These are phyloP conservation scores for Sebastes iracundus DNA, from an alignment of 2,797 vertebrate species.

Conservation along the genomic window DNA sequence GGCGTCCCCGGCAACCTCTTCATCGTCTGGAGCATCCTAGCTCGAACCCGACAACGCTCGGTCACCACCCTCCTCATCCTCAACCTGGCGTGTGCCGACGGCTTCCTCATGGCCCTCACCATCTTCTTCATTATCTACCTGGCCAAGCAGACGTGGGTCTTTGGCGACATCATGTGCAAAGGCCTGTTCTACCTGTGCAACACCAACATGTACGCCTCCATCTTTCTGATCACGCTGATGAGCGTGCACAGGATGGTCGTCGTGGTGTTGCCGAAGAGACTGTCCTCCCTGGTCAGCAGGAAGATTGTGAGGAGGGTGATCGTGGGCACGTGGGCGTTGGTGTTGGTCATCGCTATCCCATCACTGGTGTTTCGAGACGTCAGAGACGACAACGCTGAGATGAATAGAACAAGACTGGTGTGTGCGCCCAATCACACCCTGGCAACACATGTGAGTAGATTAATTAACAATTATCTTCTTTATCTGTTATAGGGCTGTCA, in stretches of 20 bases:
- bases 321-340: conserved; percentile 79
- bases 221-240: conserved; percentile 90
- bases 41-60: conserved; percentile 79
- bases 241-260: conserved; percentile 88
- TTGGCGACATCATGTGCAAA: conserved; percentile 85
- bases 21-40: conserved; percentile 90
- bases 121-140: conserved; percentile 89
- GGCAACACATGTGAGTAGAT: conserved; percentile 64
- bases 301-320: conserved; percentile 78
- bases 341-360: conserved; percentile 81
- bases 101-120: conserved; percentile 85
- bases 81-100: conserved; percentile 89
- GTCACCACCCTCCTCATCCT: conserved; percentile 89
- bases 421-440: conserved; percentile 68
- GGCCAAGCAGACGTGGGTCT: conserved; percentile 82
- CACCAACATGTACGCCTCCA: conserved; percentile 92
- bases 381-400: rapidly evolving
- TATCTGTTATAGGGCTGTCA: background rate
- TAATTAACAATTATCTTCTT: background rate
- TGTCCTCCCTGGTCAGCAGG: conserved; percentile 67
- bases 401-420: background rate
- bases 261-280: conserved; percentile 78
- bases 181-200: conserved; percentile 89
- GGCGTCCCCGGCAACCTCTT: conserved; percentile 91
- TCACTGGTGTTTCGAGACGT: conserved; percentile 84